Conservation (phyloP, 2,113 vertebrate species). For the Romanogobio albipinnatus region DNA sequence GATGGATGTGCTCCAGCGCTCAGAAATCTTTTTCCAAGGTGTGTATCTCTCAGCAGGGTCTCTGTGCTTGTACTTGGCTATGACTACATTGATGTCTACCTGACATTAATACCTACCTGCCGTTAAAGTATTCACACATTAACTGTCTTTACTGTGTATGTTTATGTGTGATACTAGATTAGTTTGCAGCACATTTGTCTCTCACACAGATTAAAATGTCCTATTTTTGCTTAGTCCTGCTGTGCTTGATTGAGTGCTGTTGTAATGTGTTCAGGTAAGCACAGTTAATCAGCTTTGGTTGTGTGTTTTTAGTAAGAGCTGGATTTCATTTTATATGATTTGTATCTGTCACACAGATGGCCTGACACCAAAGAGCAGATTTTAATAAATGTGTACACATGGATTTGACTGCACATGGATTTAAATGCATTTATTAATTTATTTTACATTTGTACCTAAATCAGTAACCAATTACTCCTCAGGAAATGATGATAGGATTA, state of each 20-base stretch:
- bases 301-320: slow-evolving; percentile 65
- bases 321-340: slow-evolving; percentile 77
- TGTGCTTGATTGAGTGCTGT: slow-evolving; percentile 47
- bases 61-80: slow-evolving; percentile 37
- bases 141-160: slow-evolving; percentile 21
- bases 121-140: slow-evolving; percentile 46
- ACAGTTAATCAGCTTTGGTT: slow-evolving; percentile 68
- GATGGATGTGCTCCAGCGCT: slow-evolving; percentile 18
- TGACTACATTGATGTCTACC: slow-evolving; percentile 40
- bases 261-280: slow-evolving; percentile 67
- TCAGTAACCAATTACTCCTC: slow-evolving; percentile 43
- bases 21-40: slow-evolving; percentile 26
- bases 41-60: slow-evolving; percentile 37
- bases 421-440: slow-evolving; percentile 17
- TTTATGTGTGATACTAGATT: slow-evolving; percentile 41
- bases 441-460: slow-evolving; percentile 61
- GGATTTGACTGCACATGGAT: slow-evolving; percentile 65
- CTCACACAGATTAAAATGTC: slow-evolving; percentile 36
- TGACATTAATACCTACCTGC: slow-evolving; percentile 27
- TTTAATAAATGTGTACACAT: slow-evolving; percentile 79
- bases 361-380: slow-evolving; percentile 74
- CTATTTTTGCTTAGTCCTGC: slow-evolving; percentile 13
- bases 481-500: background rate
- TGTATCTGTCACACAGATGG: slow-evolving; percentile 72
- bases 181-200: slow-evolving; percentile 36